Base-by-base conservation (phyloP, 1,140 invertebrate species). In the Zaprionus camerounensis region DNA sequence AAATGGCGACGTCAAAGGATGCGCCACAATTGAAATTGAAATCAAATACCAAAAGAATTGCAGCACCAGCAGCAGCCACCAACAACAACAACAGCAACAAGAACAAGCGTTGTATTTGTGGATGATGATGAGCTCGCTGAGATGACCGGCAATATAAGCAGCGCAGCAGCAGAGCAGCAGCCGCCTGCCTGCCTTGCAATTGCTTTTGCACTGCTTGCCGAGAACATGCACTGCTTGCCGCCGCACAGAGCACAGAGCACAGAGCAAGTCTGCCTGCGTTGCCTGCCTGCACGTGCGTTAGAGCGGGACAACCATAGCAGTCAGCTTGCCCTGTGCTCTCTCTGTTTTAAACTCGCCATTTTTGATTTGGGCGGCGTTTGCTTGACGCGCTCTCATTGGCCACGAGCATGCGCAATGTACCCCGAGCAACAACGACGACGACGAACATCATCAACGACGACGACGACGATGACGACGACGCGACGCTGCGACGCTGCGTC, bases 351-450 rank as follows among this genome's bases (percentile, higher is more conserved):
- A 79, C 85, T 91, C 86, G 86, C 86, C 86, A 91, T 91, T 91
- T 91, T 91, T 91, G 82, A 91, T 86, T 86, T 91, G 86, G 86
- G 86, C 84, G 84, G 85, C 74, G 87, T 88, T 91, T 87, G 67
- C 46, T 55, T 59, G 76, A 71, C 65, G 51, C 74, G 79, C 87
- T 87, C 86, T 91, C 82, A 91, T 91, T 91, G 86, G 86, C 72
- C 64, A 74, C 67, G 70, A 61, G 70, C 78, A 74, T 91, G 86
- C 86, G 86, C 86, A 80, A 11, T 77, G 64, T 15, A 46, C 41
- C 41, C 41, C 41, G 61, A 31, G 62, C 44, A 34, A 41, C 56
- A 65, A 20, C 49, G 31, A 38, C 28, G 46, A 22, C 63, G 56
- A 46, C 41, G n/a, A 34, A 11, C 9, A 34, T 11, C 31, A 34